phyloP scores from a whole-genome alignment of 1,140 invertebrate species.

The Danaus melanippus region DNA sequence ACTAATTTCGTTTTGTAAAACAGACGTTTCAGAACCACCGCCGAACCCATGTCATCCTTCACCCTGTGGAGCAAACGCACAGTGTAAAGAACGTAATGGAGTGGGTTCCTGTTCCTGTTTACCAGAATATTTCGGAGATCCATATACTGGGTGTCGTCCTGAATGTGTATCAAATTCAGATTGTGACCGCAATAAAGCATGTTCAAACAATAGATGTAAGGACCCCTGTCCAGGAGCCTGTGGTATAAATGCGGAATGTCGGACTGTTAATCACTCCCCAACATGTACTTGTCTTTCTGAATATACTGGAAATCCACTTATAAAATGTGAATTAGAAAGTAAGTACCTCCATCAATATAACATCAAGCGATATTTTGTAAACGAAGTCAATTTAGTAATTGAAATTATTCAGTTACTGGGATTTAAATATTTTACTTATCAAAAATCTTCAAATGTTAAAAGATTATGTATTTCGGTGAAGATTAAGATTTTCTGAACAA shows the following conservation, averaged over 20 bases:
- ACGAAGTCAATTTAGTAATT: conserved; percentile 4
- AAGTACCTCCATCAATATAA: conserved; percentile 19
- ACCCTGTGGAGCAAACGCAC: conserved; percentile 89
- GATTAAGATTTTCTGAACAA: too few species aligned
- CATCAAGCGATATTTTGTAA: conserved; percentile 8
- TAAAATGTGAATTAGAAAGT: conserved; percentile 56
- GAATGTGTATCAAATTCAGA: conserved; percentile 90
- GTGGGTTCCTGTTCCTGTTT: conserved; percentile 86
- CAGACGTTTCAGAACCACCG: conserved; percentile 50
- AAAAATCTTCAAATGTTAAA: background rate
- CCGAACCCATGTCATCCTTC: conserved; percentile 83
- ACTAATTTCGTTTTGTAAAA: conserved; percentile 11
- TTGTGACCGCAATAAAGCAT: conserved; percentile 83
- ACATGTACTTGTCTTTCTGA: conserved; percentile 82
- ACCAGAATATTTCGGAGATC: conserved; percentile 88
- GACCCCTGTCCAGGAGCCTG: conserved; percentile 87
- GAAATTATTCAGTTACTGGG: background rate
- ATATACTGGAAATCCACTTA: conserved; percentile 81
- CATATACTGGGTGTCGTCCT: conserved; percentile 87
- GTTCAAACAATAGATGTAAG: conserved; percentile 86
- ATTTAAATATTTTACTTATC: conserved; percentile 5
- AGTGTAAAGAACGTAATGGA: conserved; percentile 86
- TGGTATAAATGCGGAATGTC: conserved; percentile 85
- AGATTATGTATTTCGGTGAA: too few species aligned
- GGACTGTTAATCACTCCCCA: conserved; percentile 83